phyloP scores from a whole-genome alignment of 1,140 invertebrate species.

The Drosophila truncata region DNA sequence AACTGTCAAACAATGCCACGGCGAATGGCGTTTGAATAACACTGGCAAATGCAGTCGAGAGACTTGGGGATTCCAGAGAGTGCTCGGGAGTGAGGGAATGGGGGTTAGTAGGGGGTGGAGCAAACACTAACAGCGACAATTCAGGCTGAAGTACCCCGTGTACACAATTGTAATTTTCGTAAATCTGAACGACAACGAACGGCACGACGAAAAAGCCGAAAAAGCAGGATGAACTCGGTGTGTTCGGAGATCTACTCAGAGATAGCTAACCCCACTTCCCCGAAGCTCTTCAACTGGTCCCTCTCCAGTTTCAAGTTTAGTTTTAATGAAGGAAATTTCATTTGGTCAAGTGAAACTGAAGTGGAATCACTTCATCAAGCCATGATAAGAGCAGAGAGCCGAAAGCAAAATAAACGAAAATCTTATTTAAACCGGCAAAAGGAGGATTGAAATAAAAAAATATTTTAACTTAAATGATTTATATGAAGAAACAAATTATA shows the following conservation, averaged over 20 bases:
- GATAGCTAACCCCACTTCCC: slow-evolving; percentile 31
- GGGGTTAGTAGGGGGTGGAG: not conserved
- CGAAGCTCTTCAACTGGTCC: not conserved
- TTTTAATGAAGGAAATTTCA: slow-evolving; percentile 77
- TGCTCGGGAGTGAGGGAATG: not conserved
- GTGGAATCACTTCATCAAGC: slow-evolving; percentile 44
- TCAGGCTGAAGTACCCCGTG: slow-evolving; percentile 72
- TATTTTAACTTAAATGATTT: not conserved
- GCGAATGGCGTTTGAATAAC: slow-evolving; percentile 74
- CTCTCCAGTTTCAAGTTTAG: slow-evolving; percentile 52
- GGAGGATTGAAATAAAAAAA: not conserved
- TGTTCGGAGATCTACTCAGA: slow-evolving; percentile 26
- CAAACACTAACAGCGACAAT: slow-evolving; percentile 55
- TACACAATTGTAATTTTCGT: slow-evolving; percentile 78
- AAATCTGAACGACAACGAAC: slow-evolving; percentile 62
- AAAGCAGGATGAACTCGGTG: slow-evolving; percentile 42
- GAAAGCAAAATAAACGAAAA: not conserved
- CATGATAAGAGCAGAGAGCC: slow-evolving; percentile 24
- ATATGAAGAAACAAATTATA: not conserved
- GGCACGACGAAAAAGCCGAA: slow-evolving; percentile 30
- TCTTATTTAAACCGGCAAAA: not conserved
- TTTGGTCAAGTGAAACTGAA: slow-evolving; percentile 55
- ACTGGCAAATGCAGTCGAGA: slow-evolving; percentile 67
- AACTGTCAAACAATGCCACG: slow-evolving; percentile 76
- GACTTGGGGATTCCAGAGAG: slow-evolving; percentile 5